Base-by-base conservation (phyloP, 2,113 vertebrate genomes). In the Chamaea fasciata region DNA sequence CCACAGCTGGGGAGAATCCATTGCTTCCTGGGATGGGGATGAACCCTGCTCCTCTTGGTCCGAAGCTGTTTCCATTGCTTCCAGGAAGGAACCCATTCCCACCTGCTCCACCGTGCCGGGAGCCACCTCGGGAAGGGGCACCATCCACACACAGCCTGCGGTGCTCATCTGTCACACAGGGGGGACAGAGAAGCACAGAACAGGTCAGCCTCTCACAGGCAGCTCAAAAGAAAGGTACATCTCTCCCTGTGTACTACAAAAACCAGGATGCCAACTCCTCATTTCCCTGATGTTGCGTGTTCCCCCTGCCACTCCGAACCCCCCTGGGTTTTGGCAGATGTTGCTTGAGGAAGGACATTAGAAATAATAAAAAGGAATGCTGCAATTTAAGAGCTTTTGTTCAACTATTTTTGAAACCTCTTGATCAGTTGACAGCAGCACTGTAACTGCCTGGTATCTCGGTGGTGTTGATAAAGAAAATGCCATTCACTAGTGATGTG, bases 81-180 rank as follows among this genome's bases (percentile, higher is more conserved):
- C 89, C 27, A 1, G 97, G 96, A 60, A 95, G 95, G 68, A 98
- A 97, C 31, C 90, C 90, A 1, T 96, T 97, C 33, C 95, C 96
- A 50, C 78, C 96, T 20, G 95, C 64, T 11, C 97, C 97, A n/a
- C 94, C 97, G 31, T 93, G 87, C 90, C 98, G 96, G 89, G 98
- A 96, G 31, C 96, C 95, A 33, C 96, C 97, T 59, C 95, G 96
- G 67, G 96, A 94, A 59, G 97, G 80, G 78, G 94, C 33, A 4
- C 96, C 95, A 10, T 98, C 98, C 74, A 98, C 92, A 69, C 98
- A 99, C 75, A 99, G 98, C 55, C 98, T 98, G 39, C 79, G 97
- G 79, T 98, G 97, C 30, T 99, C 98, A 75, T 98, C 98, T 99
- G 53, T 63, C 86, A 90, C 78, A 89, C 31, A 71, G 68, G 55